A percentile compares a stretch with the other conserved stretches of the same genome.
Conservation (phyloP, 2,888 invertebrate species). For the Buathra laborator region DNA sequence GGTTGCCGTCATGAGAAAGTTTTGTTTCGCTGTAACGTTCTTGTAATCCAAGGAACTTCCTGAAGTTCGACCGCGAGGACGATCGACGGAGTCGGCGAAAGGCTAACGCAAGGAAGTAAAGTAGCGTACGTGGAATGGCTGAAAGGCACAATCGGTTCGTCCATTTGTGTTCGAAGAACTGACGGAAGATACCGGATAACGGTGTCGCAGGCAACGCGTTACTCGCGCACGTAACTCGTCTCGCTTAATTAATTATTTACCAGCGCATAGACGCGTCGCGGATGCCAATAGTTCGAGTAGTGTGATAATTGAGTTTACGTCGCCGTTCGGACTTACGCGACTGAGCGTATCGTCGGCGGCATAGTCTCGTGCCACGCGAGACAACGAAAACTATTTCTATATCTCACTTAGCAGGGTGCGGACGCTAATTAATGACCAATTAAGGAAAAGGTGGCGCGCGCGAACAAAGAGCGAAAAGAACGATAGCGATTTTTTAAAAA, state of each 20-base stretch:
- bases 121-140: constrained; percentile 3
- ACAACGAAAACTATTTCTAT: neutral
- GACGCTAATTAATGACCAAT: constrained; percentile 14
- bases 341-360: neutral
- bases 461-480: neutral
- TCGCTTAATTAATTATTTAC: constrained; percentile 57
- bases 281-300: constrained; percentile 4
- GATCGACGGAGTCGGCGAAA: constrained; percentile 52
- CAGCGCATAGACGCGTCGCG: constrained; percentile 28
- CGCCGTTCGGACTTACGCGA: neutral
- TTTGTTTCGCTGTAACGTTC: neutral
- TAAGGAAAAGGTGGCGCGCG: constrained; percentile 5
- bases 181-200: constrained; percentile 50
- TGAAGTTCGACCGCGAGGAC: constrained; percentile 34
- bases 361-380: neutral
- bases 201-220: constrained; percentile 51
- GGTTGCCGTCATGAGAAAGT: neutral
- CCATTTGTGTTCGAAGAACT: constrained; percentile 14
- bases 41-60: constrained; percentile 36
- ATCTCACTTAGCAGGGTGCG: neutral
- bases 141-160: neutral
- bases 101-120: constrained; percentile 25
- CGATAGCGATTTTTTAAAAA: neutral
- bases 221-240: constrained; percentile 44
- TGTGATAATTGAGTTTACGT: neutral